A percentile compares a stretch with the other conserved stretches of the same genome.
phyloP scores from a whole-genome alignment of 2,888 invertebrate species.

The Campopleginae sp. region DNA sequence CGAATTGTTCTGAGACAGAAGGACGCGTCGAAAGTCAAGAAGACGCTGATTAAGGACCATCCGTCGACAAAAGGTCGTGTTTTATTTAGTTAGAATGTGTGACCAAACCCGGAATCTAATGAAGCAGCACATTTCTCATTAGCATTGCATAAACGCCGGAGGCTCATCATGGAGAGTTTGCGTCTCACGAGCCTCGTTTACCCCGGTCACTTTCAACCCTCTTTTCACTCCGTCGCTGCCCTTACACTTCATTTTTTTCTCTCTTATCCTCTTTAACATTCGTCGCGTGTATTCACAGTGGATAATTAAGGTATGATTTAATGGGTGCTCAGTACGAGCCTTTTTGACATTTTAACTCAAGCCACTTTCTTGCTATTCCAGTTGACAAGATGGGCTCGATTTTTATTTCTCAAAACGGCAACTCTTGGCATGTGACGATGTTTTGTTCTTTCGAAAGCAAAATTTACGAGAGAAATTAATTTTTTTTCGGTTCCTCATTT shows the following conservation, averaged over 20 bases:
- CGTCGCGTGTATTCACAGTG: slow-evolving; percentile 31
- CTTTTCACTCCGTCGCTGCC: slow-evolving; percentile 36
- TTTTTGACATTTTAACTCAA: background rate
- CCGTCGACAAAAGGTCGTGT: background rate
- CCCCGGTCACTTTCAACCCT: slow-evolving; percentile 38
- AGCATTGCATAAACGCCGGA: slow-evolving; percentile 43
- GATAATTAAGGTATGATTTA: slow-evolving; percentile 42
- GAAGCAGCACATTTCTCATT: slow-evolving; percentile 44
- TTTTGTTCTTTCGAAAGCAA: background rate
- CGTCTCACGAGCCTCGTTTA: slow-evolving; percentile 36
- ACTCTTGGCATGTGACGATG: background rate
- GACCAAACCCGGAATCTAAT: background rate
- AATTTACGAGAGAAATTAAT: background rate
- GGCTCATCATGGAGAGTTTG: slow-evolving; percentile 20
- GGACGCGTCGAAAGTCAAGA: no score
- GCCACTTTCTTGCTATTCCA: background rate
- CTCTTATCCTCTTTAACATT: slow-evolving; percentile 1
- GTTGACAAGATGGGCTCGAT: background rate
- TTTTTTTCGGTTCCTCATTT: background rate
- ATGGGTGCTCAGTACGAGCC: slow-evolving; percentile 12
- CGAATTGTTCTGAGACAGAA: background rate
- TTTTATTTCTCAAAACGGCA: slow-evolving; percentile 2
- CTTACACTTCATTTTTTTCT: slow-evolving; percentile 53
- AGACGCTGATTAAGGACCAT: background rate
- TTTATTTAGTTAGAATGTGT: background rate